Conservation (phyloP, 1,140 invertebrate genomes). For the Bombus superbus region DNA sequence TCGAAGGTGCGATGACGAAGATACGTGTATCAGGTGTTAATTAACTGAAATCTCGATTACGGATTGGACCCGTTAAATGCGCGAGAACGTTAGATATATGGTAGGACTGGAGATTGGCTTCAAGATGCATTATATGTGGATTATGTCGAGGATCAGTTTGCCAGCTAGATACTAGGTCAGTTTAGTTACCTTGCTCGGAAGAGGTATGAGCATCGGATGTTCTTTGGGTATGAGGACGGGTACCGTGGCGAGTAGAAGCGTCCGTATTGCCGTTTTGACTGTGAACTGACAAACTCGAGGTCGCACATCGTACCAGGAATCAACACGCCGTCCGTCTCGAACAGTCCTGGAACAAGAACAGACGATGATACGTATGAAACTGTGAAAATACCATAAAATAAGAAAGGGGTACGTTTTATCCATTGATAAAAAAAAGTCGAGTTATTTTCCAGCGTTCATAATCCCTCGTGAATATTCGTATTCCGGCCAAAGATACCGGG, state of each 20-base stretch:
- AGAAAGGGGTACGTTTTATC: neutral
- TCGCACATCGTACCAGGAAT: conserved; percentile 89
- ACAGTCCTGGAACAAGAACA: conserved; percentile 85
- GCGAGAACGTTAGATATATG: conserved; percentile 49
- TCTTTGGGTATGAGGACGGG: conserved; percentile 92
- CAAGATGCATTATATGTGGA: conserved; percentile 67
- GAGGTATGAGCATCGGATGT: conserved; percentile 90
- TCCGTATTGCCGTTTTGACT: conserved; percentile 86
- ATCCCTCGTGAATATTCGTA: neutral
- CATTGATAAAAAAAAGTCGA: neutral
- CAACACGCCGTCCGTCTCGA: conserved; percentile 88
- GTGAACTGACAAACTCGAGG: conserved; percentile 88
- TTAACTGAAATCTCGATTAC: conserved; percentile 52
- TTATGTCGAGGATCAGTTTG: conserved; percentile 56
- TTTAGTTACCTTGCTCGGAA: conserved; percentile 88
- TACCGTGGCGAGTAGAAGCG: conserved; percentile 92
- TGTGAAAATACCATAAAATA: neutral
- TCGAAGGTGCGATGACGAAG: neutral
- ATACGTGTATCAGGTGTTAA: conserved; percentile 44
- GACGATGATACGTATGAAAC: neutral
- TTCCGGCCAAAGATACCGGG: no score
- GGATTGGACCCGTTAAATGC: conserved; percentile 47
- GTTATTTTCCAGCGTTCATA: neutral
- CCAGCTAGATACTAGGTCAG: conserved; percentile 48
- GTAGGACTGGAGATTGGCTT: conserved; percentile 50